Conservation (phyloP, 2,797 vertebrate genomes). For the Microctenopoma stevenorrisi region DNA sequence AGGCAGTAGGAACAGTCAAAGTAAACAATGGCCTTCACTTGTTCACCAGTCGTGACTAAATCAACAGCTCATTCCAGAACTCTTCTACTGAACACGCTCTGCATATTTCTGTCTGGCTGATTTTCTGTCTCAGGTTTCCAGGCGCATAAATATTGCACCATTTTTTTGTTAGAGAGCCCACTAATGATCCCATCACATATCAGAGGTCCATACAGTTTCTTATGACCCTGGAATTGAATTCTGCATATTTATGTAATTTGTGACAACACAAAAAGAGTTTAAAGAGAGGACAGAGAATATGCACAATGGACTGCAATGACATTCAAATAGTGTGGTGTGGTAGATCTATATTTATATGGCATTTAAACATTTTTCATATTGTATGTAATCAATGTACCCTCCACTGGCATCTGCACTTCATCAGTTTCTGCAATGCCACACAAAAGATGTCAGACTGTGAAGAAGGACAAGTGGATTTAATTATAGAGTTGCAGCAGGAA, state of each 20-base stretch:
- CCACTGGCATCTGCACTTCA: conserved; percentile 34
- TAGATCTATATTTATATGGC: conserved; percentile 55
- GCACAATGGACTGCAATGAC: conserved; percentile 36
- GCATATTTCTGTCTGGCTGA: conserved; percentile 65
- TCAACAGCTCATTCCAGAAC: conserved; percentile 66
- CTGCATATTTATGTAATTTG: not conserved
- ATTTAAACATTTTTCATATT: conserved; percentile 52
- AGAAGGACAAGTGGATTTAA: not conserved
- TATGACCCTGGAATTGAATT: not conserved
- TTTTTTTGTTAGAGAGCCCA: conserved; percentile 6
- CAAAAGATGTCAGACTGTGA: not conserved
- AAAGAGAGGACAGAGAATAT: conserved; percentile 11
- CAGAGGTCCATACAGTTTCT: no score
- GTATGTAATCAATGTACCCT: conserved; percentile 58
- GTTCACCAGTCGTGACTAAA: conserved; percentile 64
- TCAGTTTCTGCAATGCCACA: conserved; percentile 4
- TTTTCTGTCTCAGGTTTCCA: conserved; percentile 39
- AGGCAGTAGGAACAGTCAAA: conserved; percentile 66
- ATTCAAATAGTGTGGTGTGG: conserved; percentile 23
- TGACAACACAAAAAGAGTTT: conserved; percentile 8
- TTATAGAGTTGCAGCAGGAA: conserved; percentile 3
- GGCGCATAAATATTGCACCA: conserved; percentile 8
- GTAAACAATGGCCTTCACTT: conserved; percentile 69
- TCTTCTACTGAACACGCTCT: conserved; percentile 61
- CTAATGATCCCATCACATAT: not conserved